Evolutionary conservation across 2,888 invertebrate species (phyloP).

Genomic region (Tachystola acroxantha): DNA sequence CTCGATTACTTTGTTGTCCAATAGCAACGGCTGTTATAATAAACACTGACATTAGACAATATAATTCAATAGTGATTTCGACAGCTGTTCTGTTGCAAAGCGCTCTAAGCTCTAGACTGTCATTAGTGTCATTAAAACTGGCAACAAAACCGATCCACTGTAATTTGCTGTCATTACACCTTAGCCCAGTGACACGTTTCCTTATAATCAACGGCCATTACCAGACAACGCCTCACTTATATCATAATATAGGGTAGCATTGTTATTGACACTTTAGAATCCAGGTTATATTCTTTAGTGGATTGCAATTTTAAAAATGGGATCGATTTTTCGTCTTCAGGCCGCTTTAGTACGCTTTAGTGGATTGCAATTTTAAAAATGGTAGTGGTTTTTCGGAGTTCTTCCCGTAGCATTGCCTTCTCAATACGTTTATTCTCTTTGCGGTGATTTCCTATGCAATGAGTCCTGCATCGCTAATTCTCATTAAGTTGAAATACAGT

Average conservation of each 20-base stretch:
- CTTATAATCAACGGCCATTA: slow-evolving; percentile 41
- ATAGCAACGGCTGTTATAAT: too few species aligned
- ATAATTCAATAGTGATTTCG: slow-evolving; percentile 10
- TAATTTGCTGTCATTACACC: slow-evolving; percentile 41
- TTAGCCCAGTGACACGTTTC: slow-evolving; percentile 37
- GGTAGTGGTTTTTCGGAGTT: too few species aligned
- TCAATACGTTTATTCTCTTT: too few species aligned
- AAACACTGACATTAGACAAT: not conserved
- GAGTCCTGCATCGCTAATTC: too few species aligned
- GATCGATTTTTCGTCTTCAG: too few species aligned
- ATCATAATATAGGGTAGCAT: slow-evolving; percentile 18
- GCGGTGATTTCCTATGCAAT: too few species aligned
- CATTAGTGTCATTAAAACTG: slow-evolving; percentile 23
- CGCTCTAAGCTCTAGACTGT: slow-evolving; percentile 9
- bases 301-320: too few species aligned
- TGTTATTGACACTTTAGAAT: slow-evolving; percentile 15
- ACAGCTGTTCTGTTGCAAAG: slow-evolving; percentile 18
- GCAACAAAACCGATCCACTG: slow-evolving; percentile 29
- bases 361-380: too few species aligned
- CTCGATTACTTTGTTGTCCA: too few species aligned
- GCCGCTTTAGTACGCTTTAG: too few species aligned
- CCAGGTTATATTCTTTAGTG: slow-evolving; percentile 1
- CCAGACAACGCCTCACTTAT: slow-evolving; percentile 18
- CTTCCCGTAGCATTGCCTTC: too few species aligned
- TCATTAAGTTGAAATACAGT: too few species aligned